Conservation (phyloP, 2,888 invertebrate species). For the Macrostomum cliftonense region DNA sequence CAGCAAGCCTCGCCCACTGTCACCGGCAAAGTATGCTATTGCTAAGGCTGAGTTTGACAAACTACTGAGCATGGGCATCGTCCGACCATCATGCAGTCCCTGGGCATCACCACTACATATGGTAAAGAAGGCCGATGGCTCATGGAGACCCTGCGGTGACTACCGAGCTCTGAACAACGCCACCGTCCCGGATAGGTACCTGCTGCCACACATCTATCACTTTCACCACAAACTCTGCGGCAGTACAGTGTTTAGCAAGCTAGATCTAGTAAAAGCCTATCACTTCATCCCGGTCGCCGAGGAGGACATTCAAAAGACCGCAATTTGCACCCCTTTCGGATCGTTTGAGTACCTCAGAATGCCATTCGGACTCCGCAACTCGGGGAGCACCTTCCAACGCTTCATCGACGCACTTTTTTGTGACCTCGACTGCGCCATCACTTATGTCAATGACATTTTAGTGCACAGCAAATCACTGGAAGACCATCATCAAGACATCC, state of each 20-base stretch:
- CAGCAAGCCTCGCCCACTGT: too few relatives aligned
- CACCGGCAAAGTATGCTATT: not conserved
- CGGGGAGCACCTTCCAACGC: slow-evolving; percentile 6
- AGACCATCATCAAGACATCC: slow-evolving; percentile 1
- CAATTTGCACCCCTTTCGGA: slow-evolving; percentile 3
- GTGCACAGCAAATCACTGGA: not conserved
- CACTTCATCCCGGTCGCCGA: slow-evolving; percentile 1
- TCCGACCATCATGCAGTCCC: slow-evolving; percentile 14
- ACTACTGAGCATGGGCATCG: not conserved
- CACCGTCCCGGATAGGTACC: slow-evolving; percentile 6
- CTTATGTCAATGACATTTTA: slow-evolving; percentile 2
- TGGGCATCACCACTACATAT: slow-evolving; percentile 31
- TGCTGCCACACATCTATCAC: slow-evolving; percentile 3
- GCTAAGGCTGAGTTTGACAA: slow-evolving; percentile 19
- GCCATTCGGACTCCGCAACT: slow-evolving; percentile 3
- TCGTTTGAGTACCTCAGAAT: slow-evolving; percentile 8
- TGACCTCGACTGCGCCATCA: not conserved
- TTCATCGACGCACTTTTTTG: slow-evolving; percentile 3
- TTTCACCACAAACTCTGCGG: slow-evolving; percentile 2
- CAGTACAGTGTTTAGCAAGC: slow-evolving; percentile 9
- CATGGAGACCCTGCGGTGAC: not conserved
- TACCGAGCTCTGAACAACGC: slow-evolving; percentile 4
- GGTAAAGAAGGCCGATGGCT: not conserved
- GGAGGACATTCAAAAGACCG: slow-evolving; percentile 4
- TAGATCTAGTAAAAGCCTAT: slow-evolving; percentile 4